Conservation (phyloP, 1,140 invertebrate species). For the Lasioglossum albipes region DNA sequence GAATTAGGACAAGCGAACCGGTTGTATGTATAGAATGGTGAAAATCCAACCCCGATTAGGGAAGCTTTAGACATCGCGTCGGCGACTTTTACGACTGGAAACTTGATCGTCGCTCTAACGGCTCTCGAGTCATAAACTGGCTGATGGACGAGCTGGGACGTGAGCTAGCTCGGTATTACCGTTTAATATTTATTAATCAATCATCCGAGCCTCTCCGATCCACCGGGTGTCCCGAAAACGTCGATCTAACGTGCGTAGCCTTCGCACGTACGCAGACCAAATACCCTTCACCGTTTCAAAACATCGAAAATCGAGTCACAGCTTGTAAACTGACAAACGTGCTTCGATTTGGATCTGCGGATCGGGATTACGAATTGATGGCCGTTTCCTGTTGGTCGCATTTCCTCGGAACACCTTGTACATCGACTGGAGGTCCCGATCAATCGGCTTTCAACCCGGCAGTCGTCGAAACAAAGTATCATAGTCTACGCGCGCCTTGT, state of each 20-base stretch:
- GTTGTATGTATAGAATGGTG: not conserved
- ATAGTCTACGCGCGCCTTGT: not conserved
- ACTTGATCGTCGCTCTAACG: conserved; percentile 35
- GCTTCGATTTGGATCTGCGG: too few species aligned
- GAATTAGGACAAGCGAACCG: not conserved
- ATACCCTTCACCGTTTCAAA: too few species aligned
- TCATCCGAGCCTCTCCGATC: not conserved
- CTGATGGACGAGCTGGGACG: conserved; percentile 31
- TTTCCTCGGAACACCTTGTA: too few species aligned
- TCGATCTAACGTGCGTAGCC: too few species aligned
- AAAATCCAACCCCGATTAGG: conserved; percentile 34
- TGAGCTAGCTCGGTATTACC: conserved; percentile 15
- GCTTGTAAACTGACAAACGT: too few species aligned
- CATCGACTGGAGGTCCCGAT: too few species aligned
- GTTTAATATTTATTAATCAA: conserved; percentile 41
- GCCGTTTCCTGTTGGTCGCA: too few species aligned
- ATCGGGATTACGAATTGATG: too few species aligned
- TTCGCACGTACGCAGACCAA: too few species aligned
- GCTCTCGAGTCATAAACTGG: conserved; percentile 30
- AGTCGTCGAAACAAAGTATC: not conserved
- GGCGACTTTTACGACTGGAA: conserved; percentile 41
- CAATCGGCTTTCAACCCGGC: not conserved
- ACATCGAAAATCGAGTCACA: too few species aligned
- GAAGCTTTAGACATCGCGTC: not conserved
- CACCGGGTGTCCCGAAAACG: not conserved